phyloP scores from a whole-genome alignment of 2,113 vertebrate species.

The Haplochromis burtoni region DNA sequence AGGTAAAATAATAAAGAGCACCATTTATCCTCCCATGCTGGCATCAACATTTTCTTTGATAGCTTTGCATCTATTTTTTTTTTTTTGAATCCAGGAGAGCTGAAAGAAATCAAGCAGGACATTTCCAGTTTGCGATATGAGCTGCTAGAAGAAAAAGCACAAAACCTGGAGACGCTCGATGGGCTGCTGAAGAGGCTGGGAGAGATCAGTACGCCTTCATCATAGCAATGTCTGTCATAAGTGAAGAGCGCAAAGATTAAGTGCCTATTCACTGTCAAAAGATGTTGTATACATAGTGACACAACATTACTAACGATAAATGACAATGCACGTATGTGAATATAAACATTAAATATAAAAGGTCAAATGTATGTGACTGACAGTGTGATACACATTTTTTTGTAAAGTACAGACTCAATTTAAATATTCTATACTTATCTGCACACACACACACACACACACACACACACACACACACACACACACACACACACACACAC shows the following conservation, averaged over 20 bases:
- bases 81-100: conserved; percentile 76
- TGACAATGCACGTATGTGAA: not conserved
- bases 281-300: not conserved
- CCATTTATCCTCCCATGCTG: not conserved
- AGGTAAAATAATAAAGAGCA: conserved; percentile 65
- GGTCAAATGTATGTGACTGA: not conserved
- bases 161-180: conserved; percentile 88
- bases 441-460: not conserved
- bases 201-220: conserved; percentile 68
- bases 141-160: conserved; percentile 94
- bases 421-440: not conserved
- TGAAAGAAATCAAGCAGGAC: conserved; percentile 99
- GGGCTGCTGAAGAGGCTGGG: conserved; percentile 86
- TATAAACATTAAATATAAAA: not conserved
- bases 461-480: not conserved
- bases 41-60: not conserved
- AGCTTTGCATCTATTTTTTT: not conserved
- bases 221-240: not conserved
- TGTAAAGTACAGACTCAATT: not conserved
- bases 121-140: conserved; percentile 97
- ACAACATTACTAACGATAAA: not conserved
- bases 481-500: not conserved
- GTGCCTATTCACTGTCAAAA: not conserved
- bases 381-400: not conserved
- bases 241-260: not conserved